These are phyloP conservation scores for Atta colombica DNA, from an alignment of 1,140 invertebrate species.

Conservation along the genomic window DNA sequence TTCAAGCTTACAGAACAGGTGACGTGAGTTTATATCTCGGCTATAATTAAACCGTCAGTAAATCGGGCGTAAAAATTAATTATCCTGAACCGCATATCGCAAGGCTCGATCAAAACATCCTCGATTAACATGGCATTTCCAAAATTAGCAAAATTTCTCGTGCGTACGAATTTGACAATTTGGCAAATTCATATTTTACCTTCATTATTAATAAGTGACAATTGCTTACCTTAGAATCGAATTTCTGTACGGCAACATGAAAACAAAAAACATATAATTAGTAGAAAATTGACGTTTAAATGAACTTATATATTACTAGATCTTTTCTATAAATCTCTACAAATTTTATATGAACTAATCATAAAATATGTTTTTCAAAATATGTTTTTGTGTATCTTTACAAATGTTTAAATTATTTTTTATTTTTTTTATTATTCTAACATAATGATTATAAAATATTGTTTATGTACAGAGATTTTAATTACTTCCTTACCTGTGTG, in stretches of 20 bases:
- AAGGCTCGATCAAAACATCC: constrained; percentile 48
- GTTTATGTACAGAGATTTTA: not conserved
- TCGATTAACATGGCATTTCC: constrained; percentile 39
- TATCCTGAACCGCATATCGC: constrained; percentile 52
- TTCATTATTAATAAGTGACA: constrained; percentile 60
- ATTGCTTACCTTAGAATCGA: constrained; percentile 85
- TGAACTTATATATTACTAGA: constrained; percentile 4
- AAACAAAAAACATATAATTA: constrained; percentile 72
- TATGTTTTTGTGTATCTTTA: not conserved
- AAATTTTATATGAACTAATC: not conserved
- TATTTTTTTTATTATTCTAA: constrained; percentile 1
- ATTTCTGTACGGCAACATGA: constrained; percentile 81
- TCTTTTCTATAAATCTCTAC: not conserved
- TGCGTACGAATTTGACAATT: constrained; percentile 17
- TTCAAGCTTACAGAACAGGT: constrained; percentile 43
- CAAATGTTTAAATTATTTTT: constrained; percentile 10
- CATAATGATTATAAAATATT: not conserved
- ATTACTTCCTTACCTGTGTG: constrained; percentile 78
- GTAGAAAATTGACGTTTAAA: not conserved
- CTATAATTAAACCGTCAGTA: constrained; percentile 51
- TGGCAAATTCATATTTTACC: constrained; percentile 65
- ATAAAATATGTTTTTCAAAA: not conserved
- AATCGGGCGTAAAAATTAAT: constrained; percentile 61
- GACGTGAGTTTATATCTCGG: constrained; percentile 26
- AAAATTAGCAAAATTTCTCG: constrained; percentile 38